Conservation (phyloP, 1,140 invertebrate genomes). For the Drosophila saltans region DNA sequence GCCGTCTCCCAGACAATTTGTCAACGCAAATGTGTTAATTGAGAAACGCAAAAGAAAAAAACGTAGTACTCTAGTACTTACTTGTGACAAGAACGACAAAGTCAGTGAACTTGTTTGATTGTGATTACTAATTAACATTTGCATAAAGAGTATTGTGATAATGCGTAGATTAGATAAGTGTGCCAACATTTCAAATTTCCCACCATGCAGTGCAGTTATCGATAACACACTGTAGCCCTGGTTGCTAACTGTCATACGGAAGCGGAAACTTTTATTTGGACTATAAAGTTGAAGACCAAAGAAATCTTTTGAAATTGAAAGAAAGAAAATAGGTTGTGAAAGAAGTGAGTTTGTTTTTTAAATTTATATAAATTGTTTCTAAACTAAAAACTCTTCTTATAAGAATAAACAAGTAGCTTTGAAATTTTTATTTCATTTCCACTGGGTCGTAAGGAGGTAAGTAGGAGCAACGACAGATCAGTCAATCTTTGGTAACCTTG, state of each 20-base stretch:
- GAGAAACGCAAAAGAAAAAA: neutral
- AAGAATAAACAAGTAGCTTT: no score
- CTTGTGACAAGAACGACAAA: conserved; percentile 2
- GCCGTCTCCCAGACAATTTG: conserved; percentile 1
- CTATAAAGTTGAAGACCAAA: no score
- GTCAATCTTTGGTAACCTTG: no score
- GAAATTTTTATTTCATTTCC: no score
- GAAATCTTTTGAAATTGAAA: no score
- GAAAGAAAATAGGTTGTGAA: no score
- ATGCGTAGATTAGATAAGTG: neutral
- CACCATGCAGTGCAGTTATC: neutral
- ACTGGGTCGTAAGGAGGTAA: no score
- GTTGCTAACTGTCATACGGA: neutral
- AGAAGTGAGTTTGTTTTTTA: no score
- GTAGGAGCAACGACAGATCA: no score
- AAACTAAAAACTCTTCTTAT: no score
- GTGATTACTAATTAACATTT: neutral
- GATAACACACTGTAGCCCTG: neutral
- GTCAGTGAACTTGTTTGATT: conserved; percentile 10
- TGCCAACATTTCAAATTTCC: neutral
- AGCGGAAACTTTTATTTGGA: neutral
- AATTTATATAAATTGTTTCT: no score
- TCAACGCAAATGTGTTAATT: conserved; percentile 7
- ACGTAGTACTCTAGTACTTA: neutral
- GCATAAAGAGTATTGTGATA: conserved; percentile 3